Conservation (phyloP, 1,140 invertebrate genomes). For the Ceratoteleas bidentatus region DNA sequence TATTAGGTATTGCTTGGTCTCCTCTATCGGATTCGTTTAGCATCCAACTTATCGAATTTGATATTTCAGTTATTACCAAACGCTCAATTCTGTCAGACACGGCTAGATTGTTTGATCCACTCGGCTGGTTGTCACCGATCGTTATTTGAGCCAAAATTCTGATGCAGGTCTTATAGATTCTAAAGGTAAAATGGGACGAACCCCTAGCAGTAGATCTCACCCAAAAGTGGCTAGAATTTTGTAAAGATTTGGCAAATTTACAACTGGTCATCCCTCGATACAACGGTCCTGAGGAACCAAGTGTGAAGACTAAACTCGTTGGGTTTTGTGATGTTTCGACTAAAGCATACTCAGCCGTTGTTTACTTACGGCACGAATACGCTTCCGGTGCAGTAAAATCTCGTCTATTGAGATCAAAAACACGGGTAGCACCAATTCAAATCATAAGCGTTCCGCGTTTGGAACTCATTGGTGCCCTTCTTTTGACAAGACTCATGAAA, state of each 20-base stretch:
- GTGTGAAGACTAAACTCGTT: too few relatives aligned
- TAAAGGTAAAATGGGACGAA: not conserved
- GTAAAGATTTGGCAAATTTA: not conserved
- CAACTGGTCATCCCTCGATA: not conserved
- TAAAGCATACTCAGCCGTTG: too few relatives aligned
- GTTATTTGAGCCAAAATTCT: slow-evolving; percentile 59
- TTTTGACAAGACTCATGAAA: not conserved
- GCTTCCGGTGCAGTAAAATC: too few relatives aligned
- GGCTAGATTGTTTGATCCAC: slow-evolving; percentile 36
- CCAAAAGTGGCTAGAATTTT: not conserved
- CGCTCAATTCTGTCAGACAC: slow-evolving; percentile 64
- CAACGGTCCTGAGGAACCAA: too few relatives aligned
- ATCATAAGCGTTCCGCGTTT: not conserved
- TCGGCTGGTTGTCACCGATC: slow-evolving; percentile 50
- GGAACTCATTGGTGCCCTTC: not conserved
- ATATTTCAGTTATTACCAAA: slow-evolving; percentile 6
- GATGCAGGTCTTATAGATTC: slow-evolving; percentile 48
- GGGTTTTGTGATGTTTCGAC: too few relatives aligned
- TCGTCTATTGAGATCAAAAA: too few relatives aligned
- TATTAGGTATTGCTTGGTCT: not conserved
- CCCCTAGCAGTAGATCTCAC: too few relatives aligned
- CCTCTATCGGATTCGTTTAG: not conserved
- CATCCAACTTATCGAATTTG: not conserved
- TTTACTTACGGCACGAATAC: too few relatives aligned
- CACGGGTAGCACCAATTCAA: too few relatives aligned